Evolutionary conservation across 2,888 invertebrate genomes (phyloP), one percentile per base, ranked within the genome.

Genomic region (Seira sanloemensis): DNA sequence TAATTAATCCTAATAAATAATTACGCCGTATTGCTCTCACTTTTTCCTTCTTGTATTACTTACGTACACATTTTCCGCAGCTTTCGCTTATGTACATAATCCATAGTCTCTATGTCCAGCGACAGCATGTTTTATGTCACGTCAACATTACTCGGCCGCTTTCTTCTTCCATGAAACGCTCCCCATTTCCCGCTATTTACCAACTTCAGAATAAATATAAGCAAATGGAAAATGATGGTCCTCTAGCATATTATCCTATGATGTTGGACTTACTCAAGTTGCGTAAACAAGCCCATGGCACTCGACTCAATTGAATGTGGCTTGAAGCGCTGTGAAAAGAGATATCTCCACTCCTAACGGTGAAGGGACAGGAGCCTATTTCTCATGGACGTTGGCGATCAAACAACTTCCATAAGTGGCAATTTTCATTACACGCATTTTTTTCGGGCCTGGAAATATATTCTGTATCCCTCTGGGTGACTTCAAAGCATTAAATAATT

Each of bases 1-100:
- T 62, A 62, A 62, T 62, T 62, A 62, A 62, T 62, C 62, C 62
- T 62, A 62, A 62, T 62, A 23, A 62, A 62, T 62, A 62, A 62
- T 62, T 62, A 62, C 62, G 21, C 21, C 21, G 62, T 62, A 19
- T 62, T 23, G 21, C 21, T 62, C 4, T 62, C n/a, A 1, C 21
- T 2, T 62, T 62, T 62, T 23, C 21, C 62, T 21, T 62, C 12
- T 23, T 62, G n/a, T n/a, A n/a, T n/a, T n/a, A n/a, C n/a, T n/a
- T n/a, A n/a, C n/a, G n/a, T n/a, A n/a, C n/a, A n/a, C n/a, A n/a
- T n/a, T n/a, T n/a, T n/a, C n/a, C n/a, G n/a, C n/a, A n/a, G n/a
- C n/a, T n/a, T n/a, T n/a, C n/a, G n/a, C n/a, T n/a, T n/a, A n/a
- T n/a, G n/a, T n/a, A n/a, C n/a, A n/a, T n/a, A n/a, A n/a, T n/a